A percentile compares a stretch with the other conserved stretches of the same genome.
Conservation (phyloP, 2,113 vertebrate species). For the Xyrauchen texanus region DNA sequence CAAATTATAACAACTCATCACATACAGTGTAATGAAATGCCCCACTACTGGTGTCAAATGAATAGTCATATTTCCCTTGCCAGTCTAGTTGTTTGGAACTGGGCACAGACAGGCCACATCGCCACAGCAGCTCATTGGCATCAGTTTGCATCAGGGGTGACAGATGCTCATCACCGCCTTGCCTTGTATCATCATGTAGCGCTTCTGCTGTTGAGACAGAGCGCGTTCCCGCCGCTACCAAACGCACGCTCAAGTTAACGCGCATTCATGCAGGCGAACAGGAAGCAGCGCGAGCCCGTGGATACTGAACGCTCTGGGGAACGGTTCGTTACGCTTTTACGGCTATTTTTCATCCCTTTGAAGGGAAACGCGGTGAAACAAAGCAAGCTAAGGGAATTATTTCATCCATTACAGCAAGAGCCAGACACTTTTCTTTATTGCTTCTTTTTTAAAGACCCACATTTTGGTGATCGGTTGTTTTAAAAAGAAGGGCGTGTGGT, state of each 20-base stretch:
- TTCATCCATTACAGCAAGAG: background rate
- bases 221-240: conserved; percentile 33
- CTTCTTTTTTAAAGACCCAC: background rate
- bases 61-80: background rate
- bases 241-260: conserved; percentile 33
- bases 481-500: conserved; percentile 67
- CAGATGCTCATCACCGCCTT: background rate
- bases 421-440: background rate
- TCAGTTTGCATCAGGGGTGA: background rate
- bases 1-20: too few species aligned
- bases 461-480: conserved; percentile 13
- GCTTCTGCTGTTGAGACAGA: conserved; percentile 30
- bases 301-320: conserved; percentile 24
- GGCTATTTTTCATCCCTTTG: conserved; percentile 25
- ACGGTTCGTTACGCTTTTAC: conserved; percentile 13
- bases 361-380: background rate
- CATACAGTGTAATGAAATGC: too few species aligned
- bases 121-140: background rate
- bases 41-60: too few species aligned
- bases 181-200: conserved; percentile 6
- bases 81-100: background rate
- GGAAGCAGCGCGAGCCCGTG: conserved; percentile 44
- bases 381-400: background rate
- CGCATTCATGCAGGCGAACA: conserved; percentile 50
- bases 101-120: background rate